Evolutionary conservation across 2,113 vertebrate species (phyloP), one percentile per base, ranked within the genome.

Genomic region (Tychaedon coryphoeus): DNA sequence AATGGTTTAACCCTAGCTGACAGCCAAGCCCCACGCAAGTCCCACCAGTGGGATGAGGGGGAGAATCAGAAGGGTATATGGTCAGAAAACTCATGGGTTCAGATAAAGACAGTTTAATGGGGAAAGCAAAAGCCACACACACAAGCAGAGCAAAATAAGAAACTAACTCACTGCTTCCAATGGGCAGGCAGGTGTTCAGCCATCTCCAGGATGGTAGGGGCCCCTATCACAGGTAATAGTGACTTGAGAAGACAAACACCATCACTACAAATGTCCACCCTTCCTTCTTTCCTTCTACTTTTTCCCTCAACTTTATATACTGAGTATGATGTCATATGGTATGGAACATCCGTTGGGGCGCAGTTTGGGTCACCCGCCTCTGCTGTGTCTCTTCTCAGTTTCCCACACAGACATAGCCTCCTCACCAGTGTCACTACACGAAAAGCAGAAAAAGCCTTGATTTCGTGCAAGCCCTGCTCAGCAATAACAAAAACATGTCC

Each of bases 371-470:
- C 12, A 40, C 16, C 29, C 40, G 16, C 8, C 12, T 13, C 16
- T 24, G n/a, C 24, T 47, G 8, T 16, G 15, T 77, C 23, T 47
- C 19, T 26, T 29, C 15, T 28, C 38, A 38, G 1, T 36, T 13
- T 70, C 28, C 12, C 65, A 47, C 13, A 38, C 5, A 28, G 3
- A 19, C 0, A 1, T 29, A n/a, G 45, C 19, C 10, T 20, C 40
- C n/a, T 47, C 2, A 1, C 13, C 25, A 34, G 24, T 14, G 24
- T 54, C 34, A 19, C 48, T 25, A 60, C 4, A 34, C 1, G 2
- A 47, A 40, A 78, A 47, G 12, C 10, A 70, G n/a, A 34, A 71
- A 78, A 40, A 6, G 16, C 25, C 40, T 48, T 50, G 24, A 14
- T 25, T 50, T 2, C 54, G 5, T 19, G 24, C 5, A 53, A 61